Evolutionary conservation across 2,113 vertebrate genomes (phyloP), one percentile per base, ranked within the genome.

Genomic region (Oreochromis aureus): DNA sequence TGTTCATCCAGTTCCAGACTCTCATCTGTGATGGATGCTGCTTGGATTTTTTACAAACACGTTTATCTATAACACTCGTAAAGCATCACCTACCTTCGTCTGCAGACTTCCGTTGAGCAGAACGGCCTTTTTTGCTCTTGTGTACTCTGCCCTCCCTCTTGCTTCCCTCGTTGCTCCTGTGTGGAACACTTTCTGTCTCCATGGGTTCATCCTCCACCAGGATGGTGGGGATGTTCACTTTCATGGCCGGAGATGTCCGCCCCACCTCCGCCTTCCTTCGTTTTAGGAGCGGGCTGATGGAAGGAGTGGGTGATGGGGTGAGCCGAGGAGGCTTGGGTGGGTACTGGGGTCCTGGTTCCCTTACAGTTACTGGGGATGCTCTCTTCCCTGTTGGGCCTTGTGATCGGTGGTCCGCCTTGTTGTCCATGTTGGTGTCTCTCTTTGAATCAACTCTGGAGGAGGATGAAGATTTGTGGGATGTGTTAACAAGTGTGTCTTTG

Each of bases 71-170:
- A 48, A 13, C 36, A 8, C 73, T 30, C 18, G 53, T 32, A 5
- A 55, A 69, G 27, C 6, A 24, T 48, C 27, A 22, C 95, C 79
- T 97, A 98, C 98, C 98, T 94, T 97, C 95, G 80, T 98, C 97
- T 2, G 97, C 96, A 48, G 97, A 97, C n/a, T 91, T 94, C 79
- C 96, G 94, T 27, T 94, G 94, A 86, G 78, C 86, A 80, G 96
- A 94, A 10, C 89, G 96, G 19, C 95, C 93, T 94, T 96, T 97
- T 82, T 51, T 92, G 82, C 78, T 86, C 79, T 86, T 89, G 10
- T 10, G 73, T 12, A 59, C 44, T 7, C 76, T 73, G 94, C 96
- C 92, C 94, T 97, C 95, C 91, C 94, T 90, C 89, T 36, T 79
- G 95, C 80, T 95, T 44, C 91, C 90, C 48, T 76, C 84, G 5